Evolutionary conservation across 2,113 vertebrate genomes (phyloP).

Genomic region (Toxotes chatareus): DNA sequence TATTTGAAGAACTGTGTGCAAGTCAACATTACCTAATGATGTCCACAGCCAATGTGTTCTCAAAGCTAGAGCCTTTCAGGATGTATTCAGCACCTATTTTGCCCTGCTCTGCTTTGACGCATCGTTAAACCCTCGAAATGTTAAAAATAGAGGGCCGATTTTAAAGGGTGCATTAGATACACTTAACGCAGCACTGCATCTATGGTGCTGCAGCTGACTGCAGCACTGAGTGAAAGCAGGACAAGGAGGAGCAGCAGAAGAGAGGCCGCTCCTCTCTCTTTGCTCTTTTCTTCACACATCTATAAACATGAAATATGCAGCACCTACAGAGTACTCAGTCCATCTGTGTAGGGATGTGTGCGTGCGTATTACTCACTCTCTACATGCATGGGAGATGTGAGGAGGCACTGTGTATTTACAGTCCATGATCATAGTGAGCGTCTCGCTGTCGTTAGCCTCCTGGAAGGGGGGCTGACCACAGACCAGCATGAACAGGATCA

Average conservation of each 20-base stretch:
- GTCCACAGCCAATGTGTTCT: background rate
- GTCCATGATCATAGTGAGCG: slow-evolving; percentile 99
- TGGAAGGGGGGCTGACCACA: slow-evolving; percentile 98
- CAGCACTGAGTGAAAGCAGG: slow-evolving; percentile 62
- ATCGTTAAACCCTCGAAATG: slow-evolving; percentile 49
- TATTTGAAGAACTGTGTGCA: slow-evolving; percentile 6
- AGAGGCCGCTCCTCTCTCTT: slow-evolving; percentile 35
- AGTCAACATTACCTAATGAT: background rate
- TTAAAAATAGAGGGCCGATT: slow-evolving; percentile 71
- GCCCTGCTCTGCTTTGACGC: slow-evolving; percentile 26
- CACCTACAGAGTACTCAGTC: slow-evolving; percentile 70
- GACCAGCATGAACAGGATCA: slow-evolving; percentile 99
- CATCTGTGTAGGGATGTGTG: slow-evolving; percentile 46
- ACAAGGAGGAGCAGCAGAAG: slow-evolving; percentile 36
- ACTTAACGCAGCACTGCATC: slow-evolving; percentile 71
- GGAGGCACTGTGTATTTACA: slow-evolving; percentile 96
- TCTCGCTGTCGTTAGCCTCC: slow-evolving; percentile 99
- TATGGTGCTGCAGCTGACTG: slow-evolving; percentile 59
- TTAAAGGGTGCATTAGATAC: slow-evolving; percentile 73
- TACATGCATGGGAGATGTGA: slow-evolving; percentile 93
- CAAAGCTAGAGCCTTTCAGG: slow-evolving; percentile 11
- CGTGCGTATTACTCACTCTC: slow-evolving; percentile 85
- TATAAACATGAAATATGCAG: slow-evolving; percentile 81
- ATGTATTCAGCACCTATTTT: slow-evolving; percentile 17
- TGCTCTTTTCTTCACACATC: slow-evolving; percentile 62